Evolutionary conservation across 1,140 invertebrate genomes (phyloP).

Genomic region (Meloidogyne exigua): DNA sequence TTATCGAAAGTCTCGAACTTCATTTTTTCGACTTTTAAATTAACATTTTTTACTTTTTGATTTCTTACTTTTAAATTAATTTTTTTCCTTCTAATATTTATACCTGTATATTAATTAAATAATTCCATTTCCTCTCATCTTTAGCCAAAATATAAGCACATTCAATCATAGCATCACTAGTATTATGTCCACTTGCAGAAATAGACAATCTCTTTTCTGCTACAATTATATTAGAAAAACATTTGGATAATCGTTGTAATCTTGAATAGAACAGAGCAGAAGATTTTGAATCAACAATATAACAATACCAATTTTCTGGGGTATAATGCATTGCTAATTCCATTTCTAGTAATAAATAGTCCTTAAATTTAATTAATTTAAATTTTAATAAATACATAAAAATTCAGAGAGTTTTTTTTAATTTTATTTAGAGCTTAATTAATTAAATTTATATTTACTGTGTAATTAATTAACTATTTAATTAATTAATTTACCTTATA

Average conservation of each 20-base stretch:
- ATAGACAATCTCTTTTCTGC: constrained; percentile 27
- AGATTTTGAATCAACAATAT: constrained; percentile 37
- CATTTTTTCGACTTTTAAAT: too few relatives aligned
- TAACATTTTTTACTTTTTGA: too few relatives aligned
- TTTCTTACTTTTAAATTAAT: not conserved
- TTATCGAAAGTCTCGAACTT: too few relatives aligned
- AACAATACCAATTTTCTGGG: constrained; percentile 46
- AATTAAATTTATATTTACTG: too few relatives aligned
- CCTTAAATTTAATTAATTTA: constrained; percentile 30
- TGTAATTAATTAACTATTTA: too few relatives aligned
- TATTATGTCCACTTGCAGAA: constrained; percentile 34
- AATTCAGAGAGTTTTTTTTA: too few relatives aligned
- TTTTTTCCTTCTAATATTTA: not conserved
- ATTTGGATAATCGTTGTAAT: constrained; percentile 32
- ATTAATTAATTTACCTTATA: constrained; percentile 30
- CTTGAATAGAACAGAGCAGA: constrained; percentile 28
- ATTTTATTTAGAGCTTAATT: too few relatives aligned
- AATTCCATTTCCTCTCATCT: constrained; percentile 29
- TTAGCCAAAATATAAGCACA: constrained; percentile 30
- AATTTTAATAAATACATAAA: too few relatives aligned
- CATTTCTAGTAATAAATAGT: constrained; percentile 43
- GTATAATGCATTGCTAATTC: constrained; percentile 37
- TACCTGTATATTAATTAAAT: constrained; percentile 36
- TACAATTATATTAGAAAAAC: constrained; percentile 39
- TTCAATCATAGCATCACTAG: constrained; percentile 28